Percentiles rank a stretch among this genome's conserved stretches.
Conservation (phyloP, 2,797 vertebrate genomes). For the Thunnus albacares region DNA sequence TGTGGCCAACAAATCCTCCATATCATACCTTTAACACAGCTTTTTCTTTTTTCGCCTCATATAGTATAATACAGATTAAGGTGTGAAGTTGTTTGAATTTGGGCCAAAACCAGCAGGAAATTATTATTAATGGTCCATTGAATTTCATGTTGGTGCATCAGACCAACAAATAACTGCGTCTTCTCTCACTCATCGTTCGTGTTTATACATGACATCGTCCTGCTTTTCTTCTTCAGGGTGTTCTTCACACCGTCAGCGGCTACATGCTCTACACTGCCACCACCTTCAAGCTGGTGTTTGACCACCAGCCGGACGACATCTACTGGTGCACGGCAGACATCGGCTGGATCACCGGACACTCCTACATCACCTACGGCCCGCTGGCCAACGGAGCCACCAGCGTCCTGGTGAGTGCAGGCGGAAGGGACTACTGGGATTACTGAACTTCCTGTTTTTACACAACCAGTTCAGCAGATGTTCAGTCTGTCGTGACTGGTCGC, state of each 20-base stretch:
- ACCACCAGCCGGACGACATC: slow-evolving; percentile 92
- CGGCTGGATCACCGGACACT: slow-evolving; percentile 98
- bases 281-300: slow-evolving; percentile 96
- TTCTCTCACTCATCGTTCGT: too few species aligned
- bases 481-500: neutral
- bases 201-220: too few species aligned
- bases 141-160: too few species aligned
- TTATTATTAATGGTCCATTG: too few species aligned
- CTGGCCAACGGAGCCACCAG: slow-evolving; percentile 95
- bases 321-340: slow-evolving; percentile 99
- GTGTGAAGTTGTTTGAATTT: too few species aligned
- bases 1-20: too few species aligned
- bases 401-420: slow-evolving; percentile 88
- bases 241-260: slow-evolving; percentile 94
- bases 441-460: slow-evolving; percentile 13
- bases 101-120: too few species aligned
- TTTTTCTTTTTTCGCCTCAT: too few species aligned
- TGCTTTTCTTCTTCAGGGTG: slow-evolving; percentile 85
- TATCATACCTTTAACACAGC: too few species aligned
- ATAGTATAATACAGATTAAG: too few species aligned
- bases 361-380: slow-evolving; percentile 96
- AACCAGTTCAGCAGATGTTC: neutral
- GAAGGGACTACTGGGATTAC: neutral
- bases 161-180: too few species aligned
- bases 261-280: slow-evolving; percentile 95